Conservation (phyloP, 2,797 vertebrate genomes). For the Lacerta agilis region DNA sequence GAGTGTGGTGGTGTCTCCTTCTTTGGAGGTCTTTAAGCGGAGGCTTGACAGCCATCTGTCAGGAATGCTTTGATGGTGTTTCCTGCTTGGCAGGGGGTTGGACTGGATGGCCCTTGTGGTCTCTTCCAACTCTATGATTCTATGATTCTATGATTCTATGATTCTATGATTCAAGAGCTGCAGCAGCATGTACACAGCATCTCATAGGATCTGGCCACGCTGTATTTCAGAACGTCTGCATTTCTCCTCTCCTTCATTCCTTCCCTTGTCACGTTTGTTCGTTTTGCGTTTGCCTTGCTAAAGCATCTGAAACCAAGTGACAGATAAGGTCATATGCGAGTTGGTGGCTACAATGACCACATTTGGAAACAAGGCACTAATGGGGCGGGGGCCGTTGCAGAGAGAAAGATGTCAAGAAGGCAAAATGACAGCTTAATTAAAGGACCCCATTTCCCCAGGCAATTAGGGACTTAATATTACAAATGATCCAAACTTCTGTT, state of each 20-base stretch:
- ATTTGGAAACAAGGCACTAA: background rate
- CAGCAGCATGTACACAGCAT: too few species aligned
- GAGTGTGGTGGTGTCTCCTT: too few species aligned
- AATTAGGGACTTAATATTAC: conserved; percentile 45
- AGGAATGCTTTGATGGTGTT: too few species aligned
- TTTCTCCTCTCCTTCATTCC: background rate
- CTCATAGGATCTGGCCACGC: too few species aligned
- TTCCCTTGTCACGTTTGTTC: background rate
- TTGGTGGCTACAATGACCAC: background rate
- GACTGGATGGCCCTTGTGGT: too few species aligned
- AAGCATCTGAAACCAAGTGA: background rate
- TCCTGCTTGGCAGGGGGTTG: too few species aligned
- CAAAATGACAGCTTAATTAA: conserved; percentile 47
- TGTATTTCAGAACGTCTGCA: background rate
- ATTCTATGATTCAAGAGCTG: too few species aligned
- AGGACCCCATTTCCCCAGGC: conserved; percentile 34
- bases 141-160: too few species aligned
- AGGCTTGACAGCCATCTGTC: too few species aligned
- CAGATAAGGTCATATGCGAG: background rate
- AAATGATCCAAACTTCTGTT: conserved; percentile 52
- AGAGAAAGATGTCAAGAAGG: background rate
- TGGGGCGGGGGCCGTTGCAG: background rate
- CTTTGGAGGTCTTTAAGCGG: too few species aligned
- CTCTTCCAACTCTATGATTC: too few species aligned
- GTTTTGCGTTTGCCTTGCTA: background rate